Evolutionary conservation across 2,888 invertebrate genomes (phyloP), one percentile per base, ranked within the genome.

Genomic region (Pyrrhia umbra): DNA sequence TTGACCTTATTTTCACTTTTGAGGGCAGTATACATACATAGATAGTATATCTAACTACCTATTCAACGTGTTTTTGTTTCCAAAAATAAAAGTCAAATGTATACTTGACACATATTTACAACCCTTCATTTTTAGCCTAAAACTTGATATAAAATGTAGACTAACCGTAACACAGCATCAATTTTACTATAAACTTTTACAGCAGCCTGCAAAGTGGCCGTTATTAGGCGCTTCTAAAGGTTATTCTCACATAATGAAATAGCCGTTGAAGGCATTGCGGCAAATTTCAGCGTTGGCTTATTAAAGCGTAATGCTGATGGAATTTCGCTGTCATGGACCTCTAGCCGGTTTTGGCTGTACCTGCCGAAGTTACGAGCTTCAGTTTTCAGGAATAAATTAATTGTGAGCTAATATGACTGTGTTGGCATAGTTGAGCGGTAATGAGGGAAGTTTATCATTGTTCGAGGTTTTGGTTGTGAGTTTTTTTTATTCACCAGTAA

Each of bases 241-340:
- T 82, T 81, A 83, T 79, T 79, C 71, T 68, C 77, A 80, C 80
- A 74, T 86, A 87, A 85, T 87, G 83, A 82, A 89, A 87, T 87
- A 84, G 81, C 85, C 80, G 83, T 86, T 83, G 68, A 77, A 81
- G 87, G 85, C 86, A 71, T 81, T 83, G 83, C 78, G 73, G 83
- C 80, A 80, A 87, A 88, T 88, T 89, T 88, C 85, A 87, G 86
- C 85, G 84, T 81, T 77, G 82, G 88, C 88, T 89, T 90, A 90
- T 91, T 90, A 88, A 82, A 88, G 83, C 87, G 85, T 89, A 87
- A 90, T 86, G 88, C 84, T 91, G 90, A 91, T 92, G 91, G 89
- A 89, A 87, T 90, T 92, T 89, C 80, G 88, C 64, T 92, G 90
- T 91, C 88, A 85, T 71, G 71, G 68, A 75, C 79, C 79, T 61